Conservation (phyloP, 1,140 invertebrate species). For the Bombus breviceps region DNA sequence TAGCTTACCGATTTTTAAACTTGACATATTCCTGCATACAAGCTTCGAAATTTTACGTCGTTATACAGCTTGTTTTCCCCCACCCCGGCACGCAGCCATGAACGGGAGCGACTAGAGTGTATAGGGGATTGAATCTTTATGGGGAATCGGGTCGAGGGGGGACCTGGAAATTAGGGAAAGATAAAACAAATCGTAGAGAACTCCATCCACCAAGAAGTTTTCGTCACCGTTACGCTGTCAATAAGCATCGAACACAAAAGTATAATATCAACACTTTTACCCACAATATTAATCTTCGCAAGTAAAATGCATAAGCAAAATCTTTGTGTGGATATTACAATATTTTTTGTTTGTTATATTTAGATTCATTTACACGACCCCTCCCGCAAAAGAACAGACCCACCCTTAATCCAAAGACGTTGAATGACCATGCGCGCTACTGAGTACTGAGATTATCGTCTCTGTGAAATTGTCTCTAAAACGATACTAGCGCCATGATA, state of each 20-base stretch:
- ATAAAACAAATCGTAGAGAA: slow-evolving; percentile 48
- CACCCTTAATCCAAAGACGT: slow-evolving; percentile 65
- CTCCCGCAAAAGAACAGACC: slow-evolving; percentile 69
- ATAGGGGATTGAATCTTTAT: slow-evolving; percentile 59
- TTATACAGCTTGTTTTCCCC: slow-evolving; percentile 78
- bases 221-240: slow-evolving; percentile 17
- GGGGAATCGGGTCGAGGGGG: slow-evolving; percentile 56
- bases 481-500: slow-evolving; percentile 27
- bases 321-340: slow-evolving; percentile 17
- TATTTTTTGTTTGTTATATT: slow-evolving; percentile 21
- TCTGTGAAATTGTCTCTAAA: not conserved
- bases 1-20: slow-evolving; percentile 86
- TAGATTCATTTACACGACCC: slow-evolving; percentile 60
- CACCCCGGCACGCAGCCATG: slow-evolving; percentile 78
- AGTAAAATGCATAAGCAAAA: not conserved
- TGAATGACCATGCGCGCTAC: slow-evolving; percentile 46
- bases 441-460: slow-evolving; percentile 32
- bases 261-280: slow-evolving; percentile 2
- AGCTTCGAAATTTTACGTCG: slow-evolving; percentile 70
- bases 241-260: slow-evolving; percentile 4
- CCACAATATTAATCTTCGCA: slow-evolving; percentile 13
- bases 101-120: slow-evolving; percentile 72
- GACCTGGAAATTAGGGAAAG: slow-evolving; percentile 63
- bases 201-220: slow-evolving; percentile 58
- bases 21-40: slow-evolving; percentile 85